These are phyloP conservation scores for Apostichopus californicus DNA, from an alignment of 35 echinoderm and acorn worm genomes.

Conservation along the genomic window DNA sequence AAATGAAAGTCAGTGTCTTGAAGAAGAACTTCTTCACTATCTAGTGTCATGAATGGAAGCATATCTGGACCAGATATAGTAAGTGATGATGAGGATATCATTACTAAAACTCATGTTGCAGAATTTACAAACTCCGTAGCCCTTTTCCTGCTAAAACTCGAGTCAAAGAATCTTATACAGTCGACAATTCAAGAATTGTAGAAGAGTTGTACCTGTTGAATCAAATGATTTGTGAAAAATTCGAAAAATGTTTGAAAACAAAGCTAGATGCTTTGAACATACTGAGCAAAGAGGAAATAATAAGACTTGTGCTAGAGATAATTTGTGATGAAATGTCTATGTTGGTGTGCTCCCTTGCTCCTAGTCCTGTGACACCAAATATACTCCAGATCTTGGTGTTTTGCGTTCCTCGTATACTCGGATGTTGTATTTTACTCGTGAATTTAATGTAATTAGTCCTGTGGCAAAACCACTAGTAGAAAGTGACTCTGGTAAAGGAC, in stretches of 20 bases:
- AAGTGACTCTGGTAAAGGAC: background rate
- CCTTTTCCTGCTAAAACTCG: background rate
- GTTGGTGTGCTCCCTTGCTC: background rate
- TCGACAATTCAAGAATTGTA: constrained; percentile 39
- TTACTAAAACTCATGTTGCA: background rate
- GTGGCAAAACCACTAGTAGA: background rate
- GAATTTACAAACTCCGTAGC: background rate
- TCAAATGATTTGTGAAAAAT: background rate
- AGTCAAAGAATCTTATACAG: constrained; percentile 22
- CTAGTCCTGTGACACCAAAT: background rate
- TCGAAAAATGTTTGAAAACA: constrained; percentile 15
- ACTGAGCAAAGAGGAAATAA: background rate
- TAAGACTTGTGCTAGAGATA: background rate
- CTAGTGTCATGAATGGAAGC: background rate
- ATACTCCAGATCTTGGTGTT: background rate
- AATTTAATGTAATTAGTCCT: background rate
- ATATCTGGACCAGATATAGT: background rate
- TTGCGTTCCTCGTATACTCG: background rate
- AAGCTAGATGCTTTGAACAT: background rate
- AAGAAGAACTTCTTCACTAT: background rate
- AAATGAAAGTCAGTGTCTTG: background rate
- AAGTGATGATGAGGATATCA: background rate
- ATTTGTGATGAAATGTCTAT: background rate
- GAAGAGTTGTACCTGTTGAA: constrained; percentile 13
- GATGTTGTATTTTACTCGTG: background rate